Evolutionary conservation across 2,888 invertebrate genomes (phyloP).

Genomic region (Watsonalla cultraria): DNA sequence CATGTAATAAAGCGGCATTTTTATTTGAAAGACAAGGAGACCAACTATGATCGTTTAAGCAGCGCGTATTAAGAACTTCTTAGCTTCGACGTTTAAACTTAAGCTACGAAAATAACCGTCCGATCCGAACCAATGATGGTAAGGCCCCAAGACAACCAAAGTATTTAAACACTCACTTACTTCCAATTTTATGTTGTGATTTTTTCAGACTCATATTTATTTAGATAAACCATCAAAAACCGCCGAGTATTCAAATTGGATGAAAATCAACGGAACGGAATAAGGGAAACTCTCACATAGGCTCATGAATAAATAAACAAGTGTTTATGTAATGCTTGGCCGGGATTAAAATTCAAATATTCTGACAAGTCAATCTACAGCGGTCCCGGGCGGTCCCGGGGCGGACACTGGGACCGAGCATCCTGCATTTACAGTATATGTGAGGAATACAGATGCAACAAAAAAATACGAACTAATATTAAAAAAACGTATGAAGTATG

Average conservation of each 20-base stretch:
- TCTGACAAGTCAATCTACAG: slow-evolving; percentile 78
- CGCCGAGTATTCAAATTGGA: slow-evolving; percentile 6
- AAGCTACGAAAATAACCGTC: no score
- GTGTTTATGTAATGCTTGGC: slow-evolving; percentile 64
- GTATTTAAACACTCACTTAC: no score
- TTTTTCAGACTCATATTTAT: neutral
- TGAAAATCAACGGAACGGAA: slow-evolving; percentile 30
- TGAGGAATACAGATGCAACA: neutral
- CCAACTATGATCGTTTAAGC: no score
- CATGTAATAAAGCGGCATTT: no score
- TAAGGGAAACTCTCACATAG: slow-evolving; percentile 28
- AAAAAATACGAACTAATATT: neutral
- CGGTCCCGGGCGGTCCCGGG: slow-evolving; percentile 57
- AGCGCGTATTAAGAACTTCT: no score
- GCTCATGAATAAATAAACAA: slow-evolving; percentile 72
- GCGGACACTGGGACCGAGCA: slow-evolving; percentile 32
- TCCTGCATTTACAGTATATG: slow-evolving; percentile 37
- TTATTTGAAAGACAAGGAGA: no score
- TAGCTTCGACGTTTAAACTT: no score
- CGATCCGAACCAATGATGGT: no score
- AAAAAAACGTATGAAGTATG: no score
- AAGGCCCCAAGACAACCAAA: no score
- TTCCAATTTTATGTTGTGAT: no score
- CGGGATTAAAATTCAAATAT: slow-evolving; percentile 79
- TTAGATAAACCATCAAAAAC: slow-evolving; percentile 5